These are phyloP conservation scores for Chionoecetes opilio DNA, from an alignment of 1,140 invertebrate genomes.

Conservation along the genomic window DNA sequence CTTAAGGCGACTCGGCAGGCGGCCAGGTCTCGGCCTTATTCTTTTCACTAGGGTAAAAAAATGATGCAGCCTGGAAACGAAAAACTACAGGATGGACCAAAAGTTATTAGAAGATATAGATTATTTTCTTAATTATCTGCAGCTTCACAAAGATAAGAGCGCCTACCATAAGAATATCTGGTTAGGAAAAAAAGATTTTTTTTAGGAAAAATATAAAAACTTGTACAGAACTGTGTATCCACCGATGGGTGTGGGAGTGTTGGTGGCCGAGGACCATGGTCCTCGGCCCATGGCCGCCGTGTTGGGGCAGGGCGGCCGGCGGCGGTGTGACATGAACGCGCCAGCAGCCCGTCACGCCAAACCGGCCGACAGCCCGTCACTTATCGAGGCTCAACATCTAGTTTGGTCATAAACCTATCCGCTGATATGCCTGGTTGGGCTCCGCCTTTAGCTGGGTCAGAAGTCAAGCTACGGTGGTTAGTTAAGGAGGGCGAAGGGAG, in stretches of 20 bases:
- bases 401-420: neutral
- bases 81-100: neutral
- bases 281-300: neutral
- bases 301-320: neutral
- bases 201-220: neutral
- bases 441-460: neutral
- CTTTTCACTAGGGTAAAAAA: neutral
- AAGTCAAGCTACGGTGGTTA: conserved; percentile 6
- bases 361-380: neutral
- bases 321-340: neutral
- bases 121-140: neutral
- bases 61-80: neutral
- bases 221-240: neutral
- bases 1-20: neutral
- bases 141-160: neutral
- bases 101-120: neutral
- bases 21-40: neutral
- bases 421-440: neutral
- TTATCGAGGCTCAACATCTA: neutral
- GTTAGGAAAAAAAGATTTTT: neutral
- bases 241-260: neutral
- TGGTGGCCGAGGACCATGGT: neutral
- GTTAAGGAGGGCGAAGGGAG: neutral
- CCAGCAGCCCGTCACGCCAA: neutral
- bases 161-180: neutral